Evolutionary conservation across 2,113 vertebrate genomes (phyloP), one percentile per base, ranked within the genome.

Genomic region (Leucopsar rothschildi): DNA sequence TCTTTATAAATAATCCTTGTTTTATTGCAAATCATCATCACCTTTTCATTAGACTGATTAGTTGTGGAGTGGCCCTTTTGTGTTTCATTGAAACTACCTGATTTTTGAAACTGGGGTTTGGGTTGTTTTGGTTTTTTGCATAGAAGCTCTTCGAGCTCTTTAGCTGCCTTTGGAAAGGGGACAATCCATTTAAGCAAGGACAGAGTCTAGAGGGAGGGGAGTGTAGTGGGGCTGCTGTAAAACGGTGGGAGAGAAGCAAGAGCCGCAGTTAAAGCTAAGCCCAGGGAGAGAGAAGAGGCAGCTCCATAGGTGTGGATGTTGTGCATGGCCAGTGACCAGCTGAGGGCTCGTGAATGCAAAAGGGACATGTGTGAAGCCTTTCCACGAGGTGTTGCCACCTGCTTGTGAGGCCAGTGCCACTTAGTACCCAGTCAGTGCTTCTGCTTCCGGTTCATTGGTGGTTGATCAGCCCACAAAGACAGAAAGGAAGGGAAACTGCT

Each of bases 81-180:
- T n/a, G 12, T 55, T 82, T 53, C 20, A 14, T 35, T 56, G 39
- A 47, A 76, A 80, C 63, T 12, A 45, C 17, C 6, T 56, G 15
- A 33, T 31, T 75, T 85, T 70, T 63, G 31, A 88, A 83, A 22
- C 19, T 9, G 17, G 25, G 55, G 8, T 55, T 53, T 31, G 33
- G 8, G 6, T 42, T 35, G 21, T 0, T 31, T 45, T 20, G 8
- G 19, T 42, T 29, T 6, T 82, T 71, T 19, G 2, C 0, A 0
- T 12, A 37, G 47, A 66, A 61, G 13, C 2, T 40, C 15, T 81
- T 49, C 37, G 33, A 72, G 49, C 6, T 70, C 27, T 78, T 78
- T 53, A 61, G 4, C 10, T 63, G 35, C n/a, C 39, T 78, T 70
- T 76, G 53, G 33, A 76, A 73, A 40, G 7, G 7, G 1, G 4